Percentiles rank a stretch among this genome's conserved stretches.
Conservation (phyloP, 1,140 invertebrate species). For the Drosophila truncata region DNA sequence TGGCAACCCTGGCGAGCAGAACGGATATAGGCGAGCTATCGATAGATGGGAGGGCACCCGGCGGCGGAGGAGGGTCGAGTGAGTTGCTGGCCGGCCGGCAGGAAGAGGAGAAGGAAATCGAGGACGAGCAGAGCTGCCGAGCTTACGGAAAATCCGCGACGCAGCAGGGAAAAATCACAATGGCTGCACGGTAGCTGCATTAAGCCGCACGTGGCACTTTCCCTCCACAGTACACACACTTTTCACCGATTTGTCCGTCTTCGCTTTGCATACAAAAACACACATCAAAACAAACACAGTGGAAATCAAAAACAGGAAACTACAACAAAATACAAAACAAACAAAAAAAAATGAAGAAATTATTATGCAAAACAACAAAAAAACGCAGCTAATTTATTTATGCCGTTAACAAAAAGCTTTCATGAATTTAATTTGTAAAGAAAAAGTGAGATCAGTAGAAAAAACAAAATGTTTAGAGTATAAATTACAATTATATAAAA, state of each 20-base stretch:
- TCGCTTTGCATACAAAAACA: conserved; percentile 64
- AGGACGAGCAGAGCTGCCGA: background rate
- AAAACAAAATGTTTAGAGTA: conserved; percentile 53
- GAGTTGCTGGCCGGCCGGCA: conserved; percentile 42
- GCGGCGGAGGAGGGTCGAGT: conserved; percentile 11
- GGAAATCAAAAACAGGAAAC: conserved; percentile 34
- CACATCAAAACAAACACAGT: conserved; percentile 40
- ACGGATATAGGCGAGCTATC: conserved; percentile 22
- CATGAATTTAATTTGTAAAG: conserved; percentile 79
- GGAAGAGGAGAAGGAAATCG: conserved; percentile 5
- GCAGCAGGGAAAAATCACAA: conserved; percentile 28
- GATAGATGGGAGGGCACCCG: conserved; percentile 28
- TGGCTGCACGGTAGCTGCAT: conserved; percentile 75
- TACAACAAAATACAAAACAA: conserved; percentile 9
- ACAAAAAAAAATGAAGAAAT: conserved; percentile 14
- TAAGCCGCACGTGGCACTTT: conserved; percentile 40
- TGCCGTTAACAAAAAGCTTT: conserved; percentile 75
- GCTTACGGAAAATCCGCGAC: conserved; percentile 34
- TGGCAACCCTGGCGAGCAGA: conserved; percentile 56
- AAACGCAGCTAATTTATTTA: conserved; percentile 66
- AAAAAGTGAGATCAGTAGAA: conserved; percentile 27
- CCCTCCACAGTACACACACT: conserved; percentile 52
- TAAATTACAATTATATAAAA: conserved; percentile 28
- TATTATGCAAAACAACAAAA: conserved; percentile 20
- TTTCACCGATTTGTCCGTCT: conserved; percentile 78